Evolutionary conservation across 2,888 invertebrate genomes (phyloP), one percentile per base, ranked within the genome.

Genomic region (Elmis aenea): DNA sequence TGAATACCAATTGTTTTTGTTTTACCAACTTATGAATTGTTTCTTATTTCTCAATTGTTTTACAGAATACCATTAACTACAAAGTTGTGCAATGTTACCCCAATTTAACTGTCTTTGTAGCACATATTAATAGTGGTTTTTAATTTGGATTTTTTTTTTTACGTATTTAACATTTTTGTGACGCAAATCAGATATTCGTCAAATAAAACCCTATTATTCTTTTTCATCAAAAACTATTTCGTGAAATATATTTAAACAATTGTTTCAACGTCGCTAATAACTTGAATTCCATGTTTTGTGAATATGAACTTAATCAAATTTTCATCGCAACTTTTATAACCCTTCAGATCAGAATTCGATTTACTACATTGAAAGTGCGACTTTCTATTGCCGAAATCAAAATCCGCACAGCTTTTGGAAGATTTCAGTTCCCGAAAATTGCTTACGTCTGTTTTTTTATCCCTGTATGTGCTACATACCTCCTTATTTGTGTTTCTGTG

Each of bases 211-310:
- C n/a, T n/a, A n/a, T n/a, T n/a, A n/a, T n/a, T n/a, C n/a, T n/a
- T n/a, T n/a, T n/a, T n/a, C n/a, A n/a, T n/a, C n/a, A n/a, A n/a
- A n/a, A n/a, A n/a, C n/a, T n/a, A n/a, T n/a, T n/a, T n/a, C n/a
- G n/a, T n/a, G n/a, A n/a, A n/a, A n/a, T n/a, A n/a, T n/a, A 38
- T 43, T 61, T 65, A 75, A 30, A 82, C 81, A 28, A 81, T 81
- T 43, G 84, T 85, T 59, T 86, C 85, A 9, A 82, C 81, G 56
- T 85, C 85, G 53, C 85, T 85, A 26, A 85, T 83, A 30, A 85
- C 83, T 64, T 83, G 81, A 50, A 85, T 84, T 2, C 85, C 85
- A 57, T 85, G 84, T 61, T 84, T 82, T 2, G 83, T 83, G 49
- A 85, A 71, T 54, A 85, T 81, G 67, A 85, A 75, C 56, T 82